Conservation (phyloP, 2,888 invertebrate species). For the Alitta virens region DNA sequence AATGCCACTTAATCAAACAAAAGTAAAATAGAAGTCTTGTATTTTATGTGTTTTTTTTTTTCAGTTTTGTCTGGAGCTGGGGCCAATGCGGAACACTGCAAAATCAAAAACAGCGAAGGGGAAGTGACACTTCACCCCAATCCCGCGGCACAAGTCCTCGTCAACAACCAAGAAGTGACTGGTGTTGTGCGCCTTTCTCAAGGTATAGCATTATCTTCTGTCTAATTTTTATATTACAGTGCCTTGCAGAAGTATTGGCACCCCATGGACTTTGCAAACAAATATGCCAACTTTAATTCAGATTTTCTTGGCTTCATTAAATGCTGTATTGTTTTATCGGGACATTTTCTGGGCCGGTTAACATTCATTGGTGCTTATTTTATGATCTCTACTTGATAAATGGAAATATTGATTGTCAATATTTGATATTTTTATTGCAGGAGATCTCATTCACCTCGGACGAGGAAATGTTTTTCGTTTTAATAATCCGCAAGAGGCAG, state of each 20-base stretch:
- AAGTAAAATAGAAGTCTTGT: too few relatives aligned
- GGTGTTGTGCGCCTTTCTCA: conserved; percentile 44
- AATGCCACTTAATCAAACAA: too few relatives aligned
- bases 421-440: conserved; percentile 51
- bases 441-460: conserved; percentile 63
- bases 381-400: background rate
- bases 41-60: conserved; percentile 8
- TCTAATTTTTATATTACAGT: too few relatives aligned
- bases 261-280: too few relatives aligned
- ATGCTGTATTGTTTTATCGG: too few relatives aligned
- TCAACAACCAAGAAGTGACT: conserved; percentile 46
- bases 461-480: conserved; percentile 28
- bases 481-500: conserved; percentile 32
- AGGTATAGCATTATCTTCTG: conserved; percentile 33
- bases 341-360: background rate
- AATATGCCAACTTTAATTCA: too few relatives aligned
- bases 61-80: conserved; percentile 58
- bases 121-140: conserved; percentile 43
- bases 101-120: conserved; percentile 37
- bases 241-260: too few relatives aligned
- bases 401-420: too few relatives aligned
- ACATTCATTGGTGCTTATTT: background rate
- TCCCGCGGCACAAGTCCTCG: conserved; percentile 36
- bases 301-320: too few relatives aligned
- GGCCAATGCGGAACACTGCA: conserved; percentile 47